These are phyloP conservation scores for Lasioglossum baleicum DNA, from an alignment of 1,140 invertebrate genomes.

Conservation along the genomic window DNA sequence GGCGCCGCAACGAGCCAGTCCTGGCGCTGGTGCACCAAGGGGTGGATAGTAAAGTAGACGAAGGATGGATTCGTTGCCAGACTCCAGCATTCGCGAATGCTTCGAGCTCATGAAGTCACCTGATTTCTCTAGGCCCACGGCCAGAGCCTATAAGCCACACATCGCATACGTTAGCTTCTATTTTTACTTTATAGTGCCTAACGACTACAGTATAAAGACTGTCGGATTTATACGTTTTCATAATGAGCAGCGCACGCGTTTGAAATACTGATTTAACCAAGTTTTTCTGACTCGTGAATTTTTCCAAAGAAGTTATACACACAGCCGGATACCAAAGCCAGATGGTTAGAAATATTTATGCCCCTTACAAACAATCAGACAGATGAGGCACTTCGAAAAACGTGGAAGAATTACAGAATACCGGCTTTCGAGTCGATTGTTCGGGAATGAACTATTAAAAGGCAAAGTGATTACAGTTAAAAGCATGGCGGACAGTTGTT, in stretches of 20 bases:
- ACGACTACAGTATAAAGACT: neutral
- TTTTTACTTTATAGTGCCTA: constrained; percentile 42
- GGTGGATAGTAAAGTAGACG: constrained; percentile 87
- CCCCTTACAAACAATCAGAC: too few relatives aligned
- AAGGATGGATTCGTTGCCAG: constrained; percentile 84
- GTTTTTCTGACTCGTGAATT: neutral
- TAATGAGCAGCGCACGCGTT: too few relatives aligned
- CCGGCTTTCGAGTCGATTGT: neutral
- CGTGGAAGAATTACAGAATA: neutral
- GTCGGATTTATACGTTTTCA: too few relatives aligned
- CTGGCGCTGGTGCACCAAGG: constrained; percentile 73
- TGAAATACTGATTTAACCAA: neutral
- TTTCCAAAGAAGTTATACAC: too few relatives aligned
- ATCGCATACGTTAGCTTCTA: constrained; percentile 42
- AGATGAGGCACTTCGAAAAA: too few relatives aligned
- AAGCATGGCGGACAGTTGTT: constrained; percentile 84
- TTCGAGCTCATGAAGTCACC: constrained; percentile 81
- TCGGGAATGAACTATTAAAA: neutral
- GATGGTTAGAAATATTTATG: neutral
- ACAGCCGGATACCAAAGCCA: neutral
- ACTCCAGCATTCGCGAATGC: constrained; percentile 84
- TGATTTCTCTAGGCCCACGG: constrained; percentile 81
- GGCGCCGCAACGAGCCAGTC: constrained; percentile 84
- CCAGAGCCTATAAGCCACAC: constrained; percentile 81
- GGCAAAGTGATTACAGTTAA: constrained; percentile 68